Conservation (phyloP, 2,113 vertebrate species). For the Phaetusa simplex region DNA sequence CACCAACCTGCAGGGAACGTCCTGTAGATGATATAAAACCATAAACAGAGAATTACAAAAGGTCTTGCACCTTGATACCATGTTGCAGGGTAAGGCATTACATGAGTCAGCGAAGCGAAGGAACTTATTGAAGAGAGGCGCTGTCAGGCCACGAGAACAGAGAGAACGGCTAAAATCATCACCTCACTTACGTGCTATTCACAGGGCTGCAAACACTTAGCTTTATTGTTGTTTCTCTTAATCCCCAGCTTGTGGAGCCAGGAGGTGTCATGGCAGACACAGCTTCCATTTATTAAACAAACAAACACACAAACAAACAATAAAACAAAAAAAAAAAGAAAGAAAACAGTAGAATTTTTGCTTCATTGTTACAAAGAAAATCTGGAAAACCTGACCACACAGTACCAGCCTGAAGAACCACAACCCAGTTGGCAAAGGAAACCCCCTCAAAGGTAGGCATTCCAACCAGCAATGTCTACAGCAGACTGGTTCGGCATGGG, state of each 20-base stretch:
- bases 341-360: neutral
- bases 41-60: neutral
- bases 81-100: neutral
- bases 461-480: neutral
- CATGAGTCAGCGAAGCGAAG: neutral
- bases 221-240: neutral
- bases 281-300: neutral
- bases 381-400: neutral
- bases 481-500: neutral
- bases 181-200: neutral
- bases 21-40: neutral
- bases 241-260: neutral
- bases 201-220: neutral
- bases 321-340: too few relatives aligned
- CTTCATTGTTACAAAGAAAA: neutral
- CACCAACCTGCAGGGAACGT: neutral
- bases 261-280: neutral
- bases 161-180: neutral
- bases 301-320: too few relatives aligned
- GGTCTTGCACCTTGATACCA: neutral
- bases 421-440: neutral
- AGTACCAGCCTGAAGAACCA: neutral
- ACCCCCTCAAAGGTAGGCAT: too few relatives aligned
- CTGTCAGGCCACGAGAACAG: neutral
- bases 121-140: neutral